Base-by-base conservation (phyloP, 2,797 vertebrate species). In the Masticophis lateralis region DNA sequence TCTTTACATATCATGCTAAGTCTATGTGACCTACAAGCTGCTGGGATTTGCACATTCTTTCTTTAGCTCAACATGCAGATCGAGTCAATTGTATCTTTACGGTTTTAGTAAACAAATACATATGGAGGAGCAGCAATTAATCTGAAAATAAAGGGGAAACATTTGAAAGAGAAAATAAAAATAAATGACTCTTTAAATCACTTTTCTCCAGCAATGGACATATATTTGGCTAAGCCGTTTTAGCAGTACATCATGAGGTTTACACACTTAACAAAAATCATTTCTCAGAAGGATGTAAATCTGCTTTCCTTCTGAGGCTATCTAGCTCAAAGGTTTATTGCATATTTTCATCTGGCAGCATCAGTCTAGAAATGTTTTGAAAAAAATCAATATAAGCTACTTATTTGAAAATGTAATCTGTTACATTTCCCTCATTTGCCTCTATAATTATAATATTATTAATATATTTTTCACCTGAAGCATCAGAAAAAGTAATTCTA, bases 361-460 rank as follows among this genome's bases (percentile, higher is more conserved):
- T 88, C 37, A 59, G 51, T 32, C 32, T 86, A 53, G 11, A 91
- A 28, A 37, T 74, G n/a, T 37, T 56, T 59, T 22, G 20, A 4
- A 87, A 90, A 91, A 90, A 90, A 93, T 91, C 93, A 91, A 89
- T 89, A 86, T 63, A 89, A 61, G 69, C 57, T 91, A 86, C 66
- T 91, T 91, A 20, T 51, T 87, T 59, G 47, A 86, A 74, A 93
- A 91, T 86, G 32, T 89, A 93, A 91, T 93, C 87, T 89, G 89
- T 93, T 63, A 61, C 22, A 83, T 88, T 43, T 93, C 22, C 53
- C 86, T 55, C 7, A 43, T 86, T 91, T 89, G 66, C 32, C 56
- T 20, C 87, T n/a, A 57, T 83, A 87, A 88, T 43, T 93, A 91
- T 56, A 91, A 91, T 12, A 56, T 51, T 91, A 91, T 37, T n/a